These are phyloP conservation scores for Pemphigus obesinymphae DNA, from an alignment of 1,140 invertebrate genomes.

Conservation along the genomic window DNA sequence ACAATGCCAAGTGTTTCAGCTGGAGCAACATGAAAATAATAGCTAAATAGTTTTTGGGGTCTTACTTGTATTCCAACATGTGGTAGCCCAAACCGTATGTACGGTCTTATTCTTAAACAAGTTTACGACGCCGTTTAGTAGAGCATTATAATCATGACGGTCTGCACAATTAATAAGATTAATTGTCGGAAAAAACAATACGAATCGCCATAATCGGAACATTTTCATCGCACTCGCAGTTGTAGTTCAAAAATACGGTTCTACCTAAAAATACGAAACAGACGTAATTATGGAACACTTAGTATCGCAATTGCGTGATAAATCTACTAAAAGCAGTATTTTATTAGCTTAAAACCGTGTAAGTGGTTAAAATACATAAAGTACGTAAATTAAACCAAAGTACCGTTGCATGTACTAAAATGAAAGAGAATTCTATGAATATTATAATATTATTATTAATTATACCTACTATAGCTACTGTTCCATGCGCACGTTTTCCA, in stretches of 20 bases:
- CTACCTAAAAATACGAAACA: background rate
- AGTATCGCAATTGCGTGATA: background rate
- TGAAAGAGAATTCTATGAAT: background rate
- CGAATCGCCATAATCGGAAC: background rate
- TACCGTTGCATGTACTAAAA: background rate
- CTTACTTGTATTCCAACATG: conserved; percentile 17
- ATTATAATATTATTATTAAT: too few relatives aligned
- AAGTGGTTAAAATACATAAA: too few relatives aligned
- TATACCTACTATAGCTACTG: too few relatives aligned
- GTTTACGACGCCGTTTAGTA: background rate
- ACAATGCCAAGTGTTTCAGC: too few relatives aligned
- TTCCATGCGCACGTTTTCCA: too few relatives aligned
- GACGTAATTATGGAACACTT: background rate
- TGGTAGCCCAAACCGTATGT: background rate
- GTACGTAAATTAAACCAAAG: too few relatives aligned
- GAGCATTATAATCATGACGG: background rate
- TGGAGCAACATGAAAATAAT: too few relatives aligned
- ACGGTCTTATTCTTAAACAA: background rate
- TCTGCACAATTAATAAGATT: background rate
- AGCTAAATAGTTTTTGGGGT: too few relatives aligned
- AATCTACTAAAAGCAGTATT: background rate
- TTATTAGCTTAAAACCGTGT: background rate
- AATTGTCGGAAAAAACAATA: background rate
- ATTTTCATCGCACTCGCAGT: background rate
- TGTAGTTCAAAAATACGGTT: background rate